Conservation (phyloP, 2,888 invertebrate species). For the Polymixis flavicincta region DNA sequence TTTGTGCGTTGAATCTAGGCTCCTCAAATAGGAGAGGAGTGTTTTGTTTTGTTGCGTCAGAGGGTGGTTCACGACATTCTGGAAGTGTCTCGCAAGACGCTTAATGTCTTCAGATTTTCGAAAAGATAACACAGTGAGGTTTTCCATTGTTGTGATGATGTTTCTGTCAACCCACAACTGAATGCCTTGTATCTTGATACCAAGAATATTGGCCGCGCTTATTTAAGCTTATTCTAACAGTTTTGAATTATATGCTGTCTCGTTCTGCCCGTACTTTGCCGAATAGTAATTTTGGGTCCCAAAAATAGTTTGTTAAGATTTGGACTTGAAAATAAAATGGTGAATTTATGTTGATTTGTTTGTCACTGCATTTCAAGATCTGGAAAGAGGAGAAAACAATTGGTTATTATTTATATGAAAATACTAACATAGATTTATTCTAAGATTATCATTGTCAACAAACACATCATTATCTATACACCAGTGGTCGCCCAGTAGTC, state of each 20-base stretch:
- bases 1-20: slow-evolving; percentile 80
- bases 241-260: slow-evolving; percentile 51
- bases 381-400: slow-evolving; percentile 74
- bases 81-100: slow-evolving; percentile 82
- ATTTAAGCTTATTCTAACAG: slow-evolving; percentile 61
- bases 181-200: slow-evolving; percentile 64
- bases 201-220: slow-evolving; percentile 65
- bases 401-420: slow-evolving; percentile 29
- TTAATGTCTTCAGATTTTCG: slow-evolving; percentile 84
- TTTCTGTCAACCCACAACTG: slow-evolving; percentile 69
- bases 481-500: too few relatives aligned
- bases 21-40: slow-evolving; percentile 78
- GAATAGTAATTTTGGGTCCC: slow-evolving; percentile 55
- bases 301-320: slow-evolving; percentile 71
- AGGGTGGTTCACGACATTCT: slow-evolving; percentile 81
- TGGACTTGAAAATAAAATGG: slow-evolving; percentile 75
- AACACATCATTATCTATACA: neutral
- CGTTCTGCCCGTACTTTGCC: slow-evolving; percentile 67
- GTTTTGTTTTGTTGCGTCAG: slow-evolving; percentile 76
- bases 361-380: slow-evolving; percentile 90
- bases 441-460: neutral
- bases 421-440: neutral
- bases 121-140: slow-evolving; percentile 83
- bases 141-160: slow-evolving; percentile 75
- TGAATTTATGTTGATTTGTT: slow-evolving; percentile 70